Evolutionary conservation across 2,797 vertebrate genomes (phyloP).

Genomic region (Ctenochaetus hawaiiensis): DNA sequence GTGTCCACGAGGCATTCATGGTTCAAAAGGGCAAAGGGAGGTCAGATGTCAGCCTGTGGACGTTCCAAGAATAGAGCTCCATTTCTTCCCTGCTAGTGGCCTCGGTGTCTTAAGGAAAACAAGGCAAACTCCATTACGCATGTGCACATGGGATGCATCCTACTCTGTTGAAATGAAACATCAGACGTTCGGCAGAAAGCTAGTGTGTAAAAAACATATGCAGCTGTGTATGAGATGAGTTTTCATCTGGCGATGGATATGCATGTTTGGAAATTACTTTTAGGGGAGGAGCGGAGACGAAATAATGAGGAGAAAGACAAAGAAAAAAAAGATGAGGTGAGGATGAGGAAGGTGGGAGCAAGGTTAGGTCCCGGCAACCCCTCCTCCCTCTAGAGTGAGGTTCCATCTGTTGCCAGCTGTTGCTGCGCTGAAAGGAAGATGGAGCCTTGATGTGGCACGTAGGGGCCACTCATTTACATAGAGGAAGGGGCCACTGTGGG

Average conservation of each 20-base stretch:
- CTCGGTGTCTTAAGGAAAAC: constrained; percentile 33
- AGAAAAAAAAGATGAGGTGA: constrained; percentile 35
- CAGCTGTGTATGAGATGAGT: constrained; percentile 28
- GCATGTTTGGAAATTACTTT: constrained; percentile 38
- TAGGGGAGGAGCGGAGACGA: constrained; percentile 25
- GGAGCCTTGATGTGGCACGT: constrained; percentile 57
- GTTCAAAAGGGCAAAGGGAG: constrained; percentile 55
- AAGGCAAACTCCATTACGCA: constrained; percentile 50
- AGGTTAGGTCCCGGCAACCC: constrained; percentile 73
- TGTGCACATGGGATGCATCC: constrained; percentile 32
- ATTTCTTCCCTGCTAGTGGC: constrained; percentile 22
- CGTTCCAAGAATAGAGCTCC: constrained; percentile 44
- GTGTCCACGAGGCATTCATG: constrained; percentile 41
- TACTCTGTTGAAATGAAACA: constrained; percentile 54
- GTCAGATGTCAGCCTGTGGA: constrained; percentile 68
- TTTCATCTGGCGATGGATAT: constrained; percentile 8
- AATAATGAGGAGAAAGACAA: constrained; percentile 20
- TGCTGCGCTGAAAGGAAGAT: constrained; percentile 51
- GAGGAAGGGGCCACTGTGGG: constrained; percentile 35
- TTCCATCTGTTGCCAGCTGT: constrained; percentile 79
- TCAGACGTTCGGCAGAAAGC: constrained; percentile 20
- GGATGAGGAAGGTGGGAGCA: constrained; percentile 61
- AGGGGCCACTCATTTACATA: constrained; percentile 53
- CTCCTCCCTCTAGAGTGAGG: constrained; percentile 45
- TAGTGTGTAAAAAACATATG: constrained; percentile 50